Percentiles rank a stretch among this genome's conserved stretches.
These are phyloP conservation scores for Phenacoccus solenopsis DNA, from an alignment of 1,140 invertebrate species.

Conservation along the genomic window DNA sequence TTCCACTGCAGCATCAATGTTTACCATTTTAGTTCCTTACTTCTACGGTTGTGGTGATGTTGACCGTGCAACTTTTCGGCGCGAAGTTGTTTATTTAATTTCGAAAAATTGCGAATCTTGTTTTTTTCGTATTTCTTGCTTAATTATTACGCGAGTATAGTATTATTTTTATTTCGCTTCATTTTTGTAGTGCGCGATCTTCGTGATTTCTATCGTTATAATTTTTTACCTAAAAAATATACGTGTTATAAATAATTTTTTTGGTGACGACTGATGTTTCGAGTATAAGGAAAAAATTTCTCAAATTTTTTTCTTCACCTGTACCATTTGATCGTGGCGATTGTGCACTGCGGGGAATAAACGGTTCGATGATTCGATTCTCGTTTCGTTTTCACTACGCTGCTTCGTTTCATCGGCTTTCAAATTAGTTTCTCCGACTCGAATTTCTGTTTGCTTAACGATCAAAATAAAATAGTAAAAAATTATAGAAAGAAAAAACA, in stretches of 20 bases:
- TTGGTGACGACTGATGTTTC: too few relatives aligned
- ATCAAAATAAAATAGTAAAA: not conserved
- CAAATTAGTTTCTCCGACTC: not conserved
- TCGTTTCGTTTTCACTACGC: too few relatives aligned
- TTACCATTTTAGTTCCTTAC: not conserved
- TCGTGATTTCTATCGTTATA: not conserved
- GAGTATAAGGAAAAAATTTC: too few relatives aligned
- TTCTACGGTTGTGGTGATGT: not conserved
- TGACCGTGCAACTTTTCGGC: not conserved
- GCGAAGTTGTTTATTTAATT: not conserved
- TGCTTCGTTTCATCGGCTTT: not conserved
- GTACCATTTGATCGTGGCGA: too few relatives aligned
- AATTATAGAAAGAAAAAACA: not conserved
- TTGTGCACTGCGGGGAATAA: too few relatives aligned
- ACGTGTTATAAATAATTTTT: too few relatives aligned
- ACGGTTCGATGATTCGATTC: too few relatives aligned
- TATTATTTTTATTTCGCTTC: not conserved
- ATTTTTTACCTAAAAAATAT: too few relatives aligned
- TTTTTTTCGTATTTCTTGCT: not conserved
- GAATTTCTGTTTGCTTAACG: not conserved
- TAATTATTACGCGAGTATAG: not conserved
- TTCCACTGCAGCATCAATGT: slow-evolving; percentile 11
- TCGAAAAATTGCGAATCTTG: not conserved
- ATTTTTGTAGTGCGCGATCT: slow-evolving; percentile 2
- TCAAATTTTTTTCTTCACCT: too few relatives aligned